Percentiles rank a stretch among this genome's conserved stretches.
phyloP scores from a whole-genome alignment of 2,888 invertebrate genomes.

The Notodonta dromedarius region DNA sequence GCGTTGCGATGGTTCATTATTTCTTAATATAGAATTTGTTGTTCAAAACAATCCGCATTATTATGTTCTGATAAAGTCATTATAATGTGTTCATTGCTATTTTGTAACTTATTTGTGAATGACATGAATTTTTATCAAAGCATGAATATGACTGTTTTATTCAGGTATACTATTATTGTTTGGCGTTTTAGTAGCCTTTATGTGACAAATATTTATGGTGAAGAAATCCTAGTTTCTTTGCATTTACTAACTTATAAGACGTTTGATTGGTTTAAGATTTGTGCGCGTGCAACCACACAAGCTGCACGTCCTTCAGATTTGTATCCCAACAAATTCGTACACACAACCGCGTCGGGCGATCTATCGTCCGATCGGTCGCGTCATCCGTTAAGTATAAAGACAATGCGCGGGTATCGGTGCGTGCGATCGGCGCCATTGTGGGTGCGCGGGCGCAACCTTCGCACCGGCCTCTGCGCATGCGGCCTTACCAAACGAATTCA shows the following conservation, averaged over 20 bases:
- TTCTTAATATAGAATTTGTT: conserved; percentile 3
- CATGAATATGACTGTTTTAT: no score
- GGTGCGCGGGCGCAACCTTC: conserved; percentile 34
- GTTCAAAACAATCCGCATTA: neutral
- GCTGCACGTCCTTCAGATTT: neutral
- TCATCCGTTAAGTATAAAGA: conserved; percentile 8
- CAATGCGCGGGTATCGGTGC: conserved; percentile 23
- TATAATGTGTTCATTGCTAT: neutral
- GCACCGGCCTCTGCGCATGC: conserved; percentile 22
- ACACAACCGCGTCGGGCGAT: neutral
- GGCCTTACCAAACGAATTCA: conserved; percentile 33
- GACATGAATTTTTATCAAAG: no score
- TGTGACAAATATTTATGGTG: no score
- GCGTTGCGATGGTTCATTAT: neutral
- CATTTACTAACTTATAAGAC: no score
- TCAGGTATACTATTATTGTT: no score
- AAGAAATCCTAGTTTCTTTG: no score
- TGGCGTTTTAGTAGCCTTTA: no score
- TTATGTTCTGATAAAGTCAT: neutral
- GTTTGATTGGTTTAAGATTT: no score
- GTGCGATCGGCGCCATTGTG: conserved; percentile 28
- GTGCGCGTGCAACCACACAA: neutral
- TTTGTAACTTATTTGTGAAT: neutral
- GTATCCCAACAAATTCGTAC: neutral
- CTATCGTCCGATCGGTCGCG: conserved; percentile 1